phyloP scores from a whole-genome alignment of 2,113 vertebrate genomes.

The Lamprotornis superbus region DNA sequence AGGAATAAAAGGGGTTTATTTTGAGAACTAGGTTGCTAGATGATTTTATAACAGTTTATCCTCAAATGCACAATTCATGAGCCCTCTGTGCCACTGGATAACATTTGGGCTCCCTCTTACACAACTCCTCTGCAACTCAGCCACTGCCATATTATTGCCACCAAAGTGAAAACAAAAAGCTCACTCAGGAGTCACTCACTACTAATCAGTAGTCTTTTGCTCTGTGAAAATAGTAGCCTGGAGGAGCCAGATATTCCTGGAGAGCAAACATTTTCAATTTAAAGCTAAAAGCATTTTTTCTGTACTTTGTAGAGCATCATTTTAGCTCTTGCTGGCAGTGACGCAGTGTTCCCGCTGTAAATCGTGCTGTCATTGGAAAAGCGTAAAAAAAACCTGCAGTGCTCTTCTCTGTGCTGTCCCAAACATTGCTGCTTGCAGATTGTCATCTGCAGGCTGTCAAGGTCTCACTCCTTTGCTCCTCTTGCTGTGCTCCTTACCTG shows the following conservation, averaged over 20 bases:
- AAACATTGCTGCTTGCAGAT: not conserved
- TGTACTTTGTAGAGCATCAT: not conserved
- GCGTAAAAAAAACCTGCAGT: not conserved
- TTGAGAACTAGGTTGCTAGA: not conserved
- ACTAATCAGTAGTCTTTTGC: not conserved
- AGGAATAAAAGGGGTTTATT: not conserved
- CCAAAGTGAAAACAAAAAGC: not conserved
- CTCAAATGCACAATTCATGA: not conserved
- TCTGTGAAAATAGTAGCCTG: not conserved
- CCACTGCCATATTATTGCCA: not conserved
- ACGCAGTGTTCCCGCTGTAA: not conserved
- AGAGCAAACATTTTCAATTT: not conserved
- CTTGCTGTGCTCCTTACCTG: not conserved
- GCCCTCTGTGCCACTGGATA: not conserved
- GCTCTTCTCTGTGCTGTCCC: not conserved
- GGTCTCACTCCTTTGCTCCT: not conserved
- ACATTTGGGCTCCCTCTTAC: not conserved
- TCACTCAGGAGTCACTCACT: not conserved
- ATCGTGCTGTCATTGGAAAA: rapidly evolving
- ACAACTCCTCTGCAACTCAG: not conserved
- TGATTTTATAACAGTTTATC: not conserved
- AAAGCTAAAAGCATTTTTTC: not conserved
- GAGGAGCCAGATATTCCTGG: not conserved
- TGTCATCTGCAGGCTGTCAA: not conserved
- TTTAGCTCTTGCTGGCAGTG: not conserved